Base-by-base conservation (phyloP, 2,888 invertebrate genomes). In the Baccha elongata region DNA sequence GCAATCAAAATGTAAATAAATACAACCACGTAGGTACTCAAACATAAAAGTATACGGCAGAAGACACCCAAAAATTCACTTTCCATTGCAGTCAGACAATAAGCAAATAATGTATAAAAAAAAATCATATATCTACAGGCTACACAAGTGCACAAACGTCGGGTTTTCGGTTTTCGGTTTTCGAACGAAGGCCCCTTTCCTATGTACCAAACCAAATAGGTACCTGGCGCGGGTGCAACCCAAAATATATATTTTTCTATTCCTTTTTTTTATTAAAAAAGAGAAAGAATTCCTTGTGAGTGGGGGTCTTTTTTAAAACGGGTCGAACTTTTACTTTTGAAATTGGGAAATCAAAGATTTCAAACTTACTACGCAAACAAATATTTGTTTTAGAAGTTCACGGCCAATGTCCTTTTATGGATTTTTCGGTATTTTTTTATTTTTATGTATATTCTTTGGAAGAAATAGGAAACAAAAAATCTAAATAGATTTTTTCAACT, bases 401-500 rank as follows among this genome's bases (percentile, higher is more conserved):
- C 76, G 46, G 35, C 44, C 50, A 55, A 75, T 65, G 32, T 71
- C 44, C 65, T 71, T 76, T 72, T 52, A 52, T 72, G 17, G 71
- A 42, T 53, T 73, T 29, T 17, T 17, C 2, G 1, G 23, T 13
- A 29, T 29, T 80, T 76, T 26, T 11, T 37, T 15, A 65, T 46
- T 71, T 58, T 58, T 17, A 35, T 26, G 26, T 71, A 37, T 71
- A 40, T 68, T 71, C 42, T 79, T 48, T 26, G 3, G 26, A 58
- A 37, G 37, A 23, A 55, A 35, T 19, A 55, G 13, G 29, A 8
- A 3, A 19, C 19, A 50, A 32, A 53, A 65, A 71, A 75, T 67
- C 76, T 65, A 81, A 81, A 81, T 81, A 81, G 81, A 81, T 72
- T 81, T 76, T 80, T 53, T 72, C 65, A 42, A 62, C 32, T 42